A percentile compares a stretch with the other conserved stretches of the same genome.
Conservation (phyloP, 2,888 invertebrate genomes). For the Tillus elongatus region DNA sequence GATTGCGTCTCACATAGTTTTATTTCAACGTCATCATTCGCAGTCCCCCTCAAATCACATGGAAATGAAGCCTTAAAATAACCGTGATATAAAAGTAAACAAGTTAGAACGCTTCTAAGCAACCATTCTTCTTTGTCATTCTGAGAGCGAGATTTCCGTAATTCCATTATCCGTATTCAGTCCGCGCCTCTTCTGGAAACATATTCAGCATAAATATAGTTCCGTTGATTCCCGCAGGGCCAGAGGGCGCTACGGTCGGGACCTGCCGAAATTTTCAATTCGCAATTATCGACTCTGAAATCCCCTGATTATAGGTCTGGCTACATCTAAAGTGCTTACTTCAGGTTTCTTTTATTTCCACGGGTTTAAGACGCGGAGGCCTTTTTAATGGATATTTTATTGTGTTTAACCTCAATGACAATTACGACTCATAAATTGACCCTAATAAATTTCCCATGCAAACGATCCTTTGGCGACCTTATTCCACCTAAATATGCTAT, state of each 20-base stretch:
- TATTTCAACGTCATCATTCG: too few relatives aligned
- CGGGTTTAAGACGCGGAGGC: conserved; percentile 14
- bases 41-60: too few relatives aligned
- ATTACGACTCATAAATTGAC: too few relatives aligned
- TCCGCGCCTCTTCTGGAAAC: conserved; percentile 31
- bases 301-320: conserved; percentile 23
- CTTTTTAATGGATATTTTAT: too few relatives aligned
- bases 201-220: conserved; percentile 36
- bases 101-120: conserved; percentile 29
- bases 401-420: too few relatives aligned
- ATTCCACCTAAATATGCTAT: too few relatives aligned
- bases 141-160: conserved; percentile 33
- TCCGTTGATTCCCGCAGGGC: conserved; percentile 32
- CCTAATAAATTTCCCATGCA: too few relatives aligned
- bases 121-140: conserved; percentile 34
- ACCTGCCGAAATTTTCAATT: conserved; percentile 38
- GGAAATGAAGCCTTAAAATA: conserved; percentile 14
- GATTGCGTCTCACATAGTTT: too few relatives aligned
- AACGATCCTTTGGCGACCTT: too few relatives aligned
- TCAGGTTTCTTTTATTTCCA: conserved; percentile 10
- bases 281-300: conserved; percentile 32
- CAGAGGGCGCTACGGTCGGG: conserved; percentile 28
- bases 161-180: conserved; percentile 36
- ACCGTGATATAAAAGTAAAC: conserved; percentile 31
- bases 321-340: conserved; percentile 11